These are phyloP conservation scores for Semaprochilodus insignis DNA, from an alignment of 2,797 vertebrate genomes.

Conservation along the genomic window DNA sequence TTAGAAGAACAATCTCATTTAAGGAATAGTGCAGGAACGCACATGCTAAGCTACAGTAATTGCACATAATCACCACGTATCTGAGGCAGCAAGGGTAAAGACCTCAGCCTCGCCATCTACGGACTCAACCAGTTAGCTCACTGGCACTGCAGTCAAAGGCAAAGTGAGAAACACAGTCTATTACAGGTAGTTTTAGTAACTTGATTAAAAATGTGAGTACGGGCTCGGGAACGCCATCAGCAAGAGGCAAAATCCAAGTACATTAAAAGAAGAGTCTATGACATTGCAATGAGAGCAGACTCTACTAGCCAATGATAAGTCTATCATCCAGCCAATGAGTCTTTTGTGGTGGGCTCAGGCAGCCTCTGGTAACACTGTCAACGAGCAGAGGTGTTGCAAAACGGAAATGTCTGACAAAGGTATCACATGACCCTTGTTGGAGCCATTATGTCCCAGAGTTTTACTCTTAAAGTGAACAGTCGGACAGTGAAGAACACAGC, in stretches of 20 bases:
- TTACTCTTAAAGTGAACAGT: conserved; percentile 1
- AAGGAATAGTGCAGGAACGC: conserved; percentile 74
- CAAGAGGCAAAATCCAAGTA: conserved; percentile 38
- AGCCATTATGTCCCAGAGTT: conserved; percentile 38
- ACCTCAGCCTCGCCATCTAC: conserved; percentile 14
- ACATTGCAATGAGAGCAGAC: conserved; percentile 30
- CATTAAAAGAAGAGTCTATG: conserved; percentile 21
- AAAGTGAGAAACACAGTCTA: conserved; percentile 64
- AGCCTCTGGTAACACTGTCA: conserved; percentile 14
- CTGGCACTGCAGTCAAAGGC: conserved; percentile 75
- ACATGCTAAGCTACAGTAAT: conserved; percentile 84
- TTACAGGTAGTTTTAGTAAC: conserved; percentile 78
- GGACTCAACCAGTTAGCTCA: conserved; percentile 46
- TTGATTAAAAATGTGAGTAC: conserved; percentile 67
- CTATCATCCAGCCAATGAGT: background rate
- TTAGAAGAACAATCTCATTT: conserved; percentile 31
- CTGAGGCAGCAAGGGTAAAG: conserved; percentile 53
- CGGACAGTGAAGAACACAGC: conserved; percentile 21
- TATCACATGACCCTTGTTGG: background rate
- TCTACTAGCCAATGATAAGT: conserved; percentile 12
- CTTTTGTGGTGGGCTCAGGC: background rate
- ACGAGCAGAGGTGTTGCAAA: conserved; percentile 25
- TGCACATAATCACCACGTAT: conserved; percentile 81
- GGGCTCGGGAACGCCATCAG: conserved; percentile 39
- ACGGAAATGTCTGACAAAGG: conserved; percentile 36